phyloP scores from a whole-genome alignment of 2,797 vertebrate genomes.

The Caiman crocodilus region DNA sequence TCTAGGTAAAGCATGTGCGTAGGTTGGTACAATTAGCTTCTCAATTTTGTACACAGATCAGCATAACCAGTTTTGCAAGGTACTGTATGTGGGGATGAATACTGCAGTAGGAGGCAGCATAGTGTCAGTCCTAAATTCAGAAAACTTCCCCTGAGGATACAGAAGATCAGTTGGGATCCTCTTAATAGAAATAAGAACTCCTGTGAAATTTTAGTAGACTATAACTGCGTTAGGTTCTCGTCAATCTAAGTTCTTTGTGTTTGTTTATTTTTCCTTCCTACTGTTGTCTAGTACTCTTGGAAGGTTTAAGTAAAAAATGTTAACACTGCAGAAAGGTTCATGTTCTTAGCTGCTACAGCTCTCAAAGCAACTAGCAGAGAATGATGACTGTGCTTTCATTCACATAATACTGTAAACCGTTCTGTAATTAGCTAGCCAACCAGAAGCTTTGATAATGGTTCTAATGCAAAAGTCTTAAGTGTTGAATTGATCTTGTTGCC shows the following conservation, averaged over 20 bases:
- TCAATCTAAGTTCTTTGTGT: background rate
- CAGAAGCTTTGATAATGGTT: slow-evolving; percentile 15
- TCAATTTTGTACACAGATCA: background rate
- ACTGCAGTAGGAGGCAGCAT: background rate
- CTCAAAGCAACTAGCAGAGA: slow-evolving; percentile 34
- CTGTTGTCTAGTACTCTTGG: background rate
- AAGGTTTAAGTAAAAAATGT: slow-evolving; percentile 26
- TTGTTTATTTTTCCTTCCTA: background rate
- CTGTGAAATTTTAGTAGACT: background rate
- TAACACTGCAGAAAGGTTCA: slow-evolving; percentile 26
- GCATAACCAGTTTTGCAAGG: background rate
- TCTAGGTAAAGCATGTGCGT: background rate
- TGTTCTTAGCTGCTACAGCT: background rate
- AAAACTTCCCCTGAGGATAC: background rate
- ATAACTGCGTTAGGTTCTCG: background rate
- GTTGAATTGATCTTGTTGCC: no score
- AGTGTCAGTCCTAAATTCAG: background rate
- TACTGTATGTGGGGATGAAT: background rate
- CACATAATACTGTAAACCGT: background rate
- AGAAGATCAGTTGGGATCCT: background rate
- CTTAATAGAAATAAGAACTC: no score
- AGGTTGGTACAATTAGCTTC: background rate
- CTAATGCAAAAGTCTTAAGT: slow-evolving; percentile 4
- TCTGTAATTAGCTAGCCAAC: background rate
- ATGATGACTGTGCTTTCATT: slow-evolving; percentile 7